A percentile compares a stretch with the other conserved stretches of the same genome.
phyloP scores from a whole-genome alignment of 1,140 invertebrate species.

The Dendroctonus ponderosae region DNA sequence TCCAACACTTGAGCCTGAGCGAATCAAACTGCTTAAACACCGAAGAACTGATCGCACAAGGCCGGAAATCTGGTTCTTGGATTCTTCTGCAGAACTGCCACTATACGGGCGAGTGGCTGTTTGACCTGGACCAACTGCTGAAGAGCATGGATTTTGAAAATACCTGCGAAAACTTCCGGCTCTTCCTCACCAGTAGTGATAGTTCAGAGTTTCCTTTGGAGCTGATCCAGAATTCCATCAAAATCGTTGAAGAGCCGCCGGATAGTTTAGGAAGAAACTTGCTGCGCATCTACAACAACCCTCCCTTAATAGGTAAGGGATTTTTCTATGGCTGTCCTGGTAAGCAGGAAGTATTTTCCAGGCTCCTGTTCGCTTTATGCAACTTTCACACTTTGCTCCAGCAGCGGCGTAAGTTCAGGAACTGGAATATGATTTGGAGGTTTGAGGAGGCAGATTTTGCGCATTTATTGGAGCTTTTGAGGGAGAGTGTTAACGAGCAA shows the following conservation, averaged over 20 bases:
- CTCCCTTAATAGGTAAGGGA: slow-evolving; percentile 67
- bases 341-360: slow-evolving; percentile 72
- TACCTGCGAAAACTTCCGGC: slow-evolving; percentile 68
- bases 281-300: slow-evolving; percentile 72
- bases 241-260: slow-evolving; percentile 90
- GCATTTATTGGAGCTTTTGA: slow-evolving; percentile 82
- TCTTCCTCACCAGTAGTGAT: slow-evolving; percentile 90
- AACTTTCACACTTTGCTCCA: slow-evolving; percentile 91
- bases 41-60: slow-evolving; percentile 70
- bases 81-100: slow-evolving; percentile 93
- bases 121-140: slow-evolving; percentile 70
- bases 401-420: slow-evolving; percentile 57
- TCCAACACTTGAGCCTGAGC: slow-evolving; percentile 83
- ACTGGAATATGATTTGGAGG: slow-evolving; percentile 91
- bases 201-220: slow-evolving; percentile 79
- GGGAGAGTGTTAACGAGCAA: slow-evolving; percentile 70
- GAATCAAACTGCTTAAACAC: slow-evolving; percentile 83
- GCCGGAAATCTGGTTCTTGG: slow-evolving; percentile 76
- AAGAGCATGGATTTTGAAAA: slow-evolving; percentile 75
- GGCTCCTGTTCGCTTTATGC: slow-evolving; percentile 80
- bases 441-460: slow-evolving; percentile 88
- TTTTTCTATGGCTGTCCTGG: slow-evolving; percentile 65
- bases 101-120: slow-evolving; percentile 84
- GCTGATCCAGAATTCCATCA: slow-evolving; percentile 84
- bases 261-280: slow-evolving; percentile 82